These are phyloP conservation scores for Apogon hyalosoma DNA, from an alignment of 2,797 vertebrate species.

Conservation along the genomic window DNA sequence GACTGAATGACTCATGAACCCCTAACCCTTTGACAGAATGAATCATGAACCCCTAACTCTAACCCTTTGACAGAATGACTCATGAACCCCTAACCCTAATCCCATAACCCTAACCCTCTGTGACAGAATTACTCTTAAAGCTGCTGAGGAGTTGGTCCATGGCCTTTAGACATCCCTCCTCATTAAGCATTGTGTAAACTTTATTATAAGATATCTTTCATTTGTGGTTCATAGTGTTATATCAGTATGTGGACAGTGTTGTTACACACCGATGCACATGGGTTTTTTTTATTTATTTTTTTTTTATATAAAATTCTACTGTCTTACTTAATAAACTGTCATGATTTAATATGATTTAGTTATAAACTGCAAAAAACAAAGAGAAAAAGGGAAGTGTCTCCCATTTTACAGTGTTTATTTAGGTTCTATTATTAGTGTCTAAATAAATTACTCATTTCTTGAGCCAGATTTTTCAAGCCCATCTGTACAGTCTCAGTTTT, in stretches of 20 bases:
- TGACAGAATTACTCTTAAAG: constrained; percentile 51
- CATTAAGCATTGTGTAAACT: constrained; percentile 25
- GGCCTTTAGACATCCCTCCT: constrained; percentile 35
- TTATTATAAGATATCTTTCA: constrained; percentile 32
- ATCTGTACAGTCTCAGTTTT: constrained; percentile 28
- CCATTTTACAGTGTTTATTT: constrained; percentile 22
- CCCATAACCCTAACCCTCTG: too few species aligned
- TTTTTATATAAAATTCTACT: too few species aligned
- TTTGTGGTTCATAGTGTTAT: constrained; percentile 23
- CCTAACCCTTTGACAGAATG: too few species aligned
- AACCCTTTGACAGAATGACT: too few species aligned
- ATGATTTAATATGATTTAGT: too few species aligned
- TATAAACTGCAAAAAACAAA: not conserved
- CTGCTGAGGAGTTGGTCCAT: constrained; percentile 13
- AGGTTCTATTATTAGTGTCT: constrained; percentile 31
- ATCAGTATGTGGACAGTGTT: constrained; percentile 20
- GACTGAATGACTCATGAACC: too few species aligned
- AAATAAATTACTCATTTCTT: constrained; percentile 20
- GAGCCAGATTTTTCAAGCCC: constrained; percentile 13
- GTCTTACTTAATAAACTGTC: too few species aligned
- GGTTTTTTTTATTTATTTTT: too few species aligned
- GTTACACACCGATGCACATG: constrained; percentile 23
- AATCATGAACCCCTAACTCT: too few species aligned
- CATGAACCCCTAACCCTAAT: too few species aligned
- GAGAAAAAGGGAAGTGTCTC: not conserved